A percentile compares a stretch with the other conserved stretches of the same genome.
Conservation (phyloP, 2,797 vertebrate species). For the Balearica regulorum region DNA sequence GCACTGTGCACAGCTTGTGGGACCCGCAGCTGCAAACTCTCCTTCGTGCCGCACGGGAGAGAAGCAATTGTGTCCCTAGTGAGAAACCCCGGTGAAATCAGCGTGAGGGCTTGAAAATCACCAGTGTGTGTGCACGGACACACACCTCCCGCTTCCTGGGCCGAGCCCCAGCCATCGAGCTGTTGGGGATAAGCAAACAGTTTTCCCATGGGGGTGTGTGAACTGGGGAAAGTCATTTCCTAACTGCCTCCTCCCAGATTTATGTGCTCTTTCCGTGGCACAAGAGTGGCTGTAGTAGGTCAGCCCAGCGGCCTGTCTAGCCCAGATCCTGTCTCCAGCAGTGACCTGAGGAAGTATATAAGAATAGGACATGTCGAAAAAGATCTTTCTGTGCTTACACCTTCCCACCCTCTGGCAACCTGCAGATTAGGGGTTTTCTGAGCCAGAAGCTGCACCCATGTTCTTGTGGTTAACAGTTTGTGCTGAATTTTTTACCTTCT, state of each 20-base stretch:
- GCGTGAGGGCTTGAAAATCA: neutral
- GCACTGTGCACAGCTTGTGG: neutral
- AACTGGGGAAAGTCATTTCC: neutral
- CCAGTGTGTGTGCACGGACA: neutral
- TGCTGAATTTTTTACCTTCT: neutral
- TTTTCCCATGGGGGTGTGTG: neutral
- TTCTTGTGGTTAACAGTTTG: neutral
- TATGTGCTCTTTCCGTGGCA: neutral
- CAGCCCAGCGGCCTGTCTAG: neutral
- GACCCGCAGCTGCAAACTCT: neutral
- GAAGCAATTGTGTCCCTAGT: neutral
- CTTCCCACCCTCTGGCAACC: neutral
- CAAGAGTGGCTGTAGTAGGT: neutral
- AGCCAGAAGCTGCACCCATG: neutral
- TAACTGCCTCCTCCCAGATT: neutral
- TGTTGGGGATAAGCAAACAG: neutral
- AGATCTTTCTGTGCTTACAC: neutral
- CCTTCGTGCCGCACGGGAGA: accelerated
- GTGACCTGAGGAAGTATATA: neutral
- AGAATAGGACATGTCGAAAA: neutral
- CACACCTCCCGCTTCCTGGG: neutral
- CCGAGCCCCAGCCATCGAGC: neutral
- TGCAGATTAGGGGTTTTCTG: neutral
- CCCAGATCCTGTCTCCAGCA: neutral
- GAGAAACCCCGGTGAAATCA: neutral